Base-by-base conservation (phyloP, 2,888 invertebrate species). In the Trichogramma dendrolimi region DNA sequence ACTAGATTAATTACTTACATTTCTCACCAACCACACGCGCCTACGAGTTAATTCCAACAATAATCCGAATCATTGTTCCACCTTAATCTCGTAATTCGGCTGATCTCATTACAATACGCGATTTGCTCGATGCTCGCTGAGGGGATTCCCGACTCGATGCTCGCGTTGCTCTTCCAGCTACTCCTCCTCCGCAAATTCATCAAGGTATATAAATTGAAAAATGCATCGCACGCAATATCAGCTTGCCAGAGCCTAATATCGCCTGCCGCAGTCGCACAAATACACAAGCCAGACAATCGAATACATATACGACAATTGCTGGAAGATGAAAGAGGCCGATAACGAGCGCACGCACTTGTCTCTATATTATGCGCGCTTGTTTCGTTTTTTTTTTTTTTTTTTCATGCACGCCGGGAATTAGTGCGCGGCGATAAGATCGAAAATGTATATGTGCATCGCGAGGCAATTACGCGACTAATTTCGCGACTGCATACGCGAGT, bases 291-390 rank as follows among this genome's bases (percentile, higher is more conserved):
- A 46, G n/a, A n/a, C 39, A 43, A 48, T 50, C 55, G 55, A 27
- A 48, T 11, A n/a, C n/a, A 50, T 47, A 51, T 58, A 50, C 55
- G 62, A 63, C 49, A 64, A 50, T 60, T 53, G 60, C 58, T 42
- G 41, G 10, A 43, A 51, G 41, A 53, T 42, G 39, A 58, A 14
- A 50, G 7, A 40, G 40, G 10, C 14, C 44, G 44, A 48, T 14
- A 11, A 14, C 27, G 47, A 43, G 60, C 55, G 61, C 63, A 66
- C 61, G 63, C 67, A 66, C 65, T 63, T 63, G 66, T 60, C 60
- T 27, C 27, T 27, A 27, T 27, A 27, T 27, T 27, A 27, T 27
- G 27, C 27, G 27, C 27, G 27, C 27, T 27, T 27, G 27, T 27
- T 27, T 27, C 27, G 27, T 27, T 27, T 27, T 27, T 27, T 14